Base-by-base conservation (phyloP, 92 coral and sea anemone species). In the Siderastrea radians region DNA sequence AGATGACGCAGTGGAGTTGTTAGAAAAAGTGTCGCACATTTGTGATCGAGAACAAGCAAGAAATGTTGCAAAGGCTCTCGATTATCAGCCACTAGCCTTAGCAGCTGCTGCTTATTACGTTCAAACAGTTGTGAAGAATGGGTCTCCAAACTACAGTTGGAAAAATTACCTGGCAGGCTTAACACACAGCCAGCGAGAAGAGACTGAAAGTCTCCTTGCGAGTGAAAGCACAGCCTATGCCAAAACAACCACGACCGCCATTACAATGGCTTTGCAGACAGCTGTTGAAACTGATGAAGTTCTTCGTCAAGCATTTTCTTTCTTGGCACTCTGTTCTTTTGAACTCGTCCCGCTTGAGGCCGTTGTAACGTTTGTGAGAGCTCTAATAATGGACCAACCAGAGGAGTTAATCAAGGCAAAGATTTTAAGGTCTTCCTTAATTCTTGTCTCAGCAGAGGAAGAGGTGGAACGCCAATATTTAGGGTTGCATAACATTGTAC, bases 11-110 rank as follows among this genome's bases (percentile, higher is more conserved):
- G n/a, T 65, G 11, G 49, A 73, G 59, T 74, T 84, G 53, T 78
- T 90, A 82, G 67, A 58, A 57, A 62, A 52, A 48, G 88, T 90
- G 48, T 90, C 89, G 38, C 63, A 75, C 52, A 60, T 90, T 19
- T 16, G 15, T 19, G 72, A 62, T 17, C 67, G 58, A 48, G 60
- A 89, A 44, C 58, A 38, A 70, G 73, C 49, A 44, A 14, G 49
- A 48, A 55, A 73, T 15, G 82, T 90, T 61, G 86, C 38, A 26
- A 26, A 26, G 38, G 38, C 38, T 26, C 38, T 26, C 38, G 38
- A 26, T 26, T 26, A 26, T 71, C 82, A 90, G 66, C 93, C 90
- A 1, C 82, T 84, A 12, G 86, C 93, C 45, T 53, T 90, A 11
- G 72, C 51, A 8, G 85, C 86, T 26, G 38, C 38, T 26, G 38